These are phyloP conservation scores for Netelia virgata DNA, from an alignment of 2,888 invertebrate species.

Conservation along the genomic window DNA sequence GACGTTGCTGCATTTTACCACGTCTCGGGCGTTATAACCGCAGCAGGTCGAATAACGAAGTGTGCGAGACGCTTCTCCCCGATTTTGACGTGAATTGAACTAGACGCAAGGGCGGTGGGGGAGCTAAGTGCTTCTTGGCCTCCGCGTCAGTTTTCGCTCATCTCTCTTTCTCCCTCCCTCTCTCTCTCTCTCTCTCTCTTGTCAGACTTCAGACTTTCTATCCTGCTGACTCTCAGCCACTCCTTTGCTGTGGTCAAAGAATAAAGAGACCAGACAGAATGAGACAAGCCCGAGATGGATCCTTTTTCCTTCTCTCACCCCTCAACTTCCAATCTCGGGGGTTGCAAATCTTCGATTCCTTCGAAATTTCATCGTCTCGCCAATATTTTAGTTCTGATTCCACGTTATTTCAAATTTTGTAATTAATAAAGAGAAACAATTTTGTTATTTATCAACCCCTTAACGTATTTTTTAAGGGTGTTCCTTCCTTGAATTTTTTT, in stretches of 20 bases:
- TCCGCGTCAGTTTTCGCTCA: conserved; percentile 63
- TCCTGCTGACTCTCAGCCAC: conserved; percentile 22
- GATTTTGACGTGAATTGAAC: conserved; percentile 79
- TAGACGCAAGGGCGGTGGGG: conserved; percentile 64
- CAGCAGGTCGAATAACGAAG: conserved; percentile 74
- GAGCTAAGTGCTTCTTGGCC: conserved; percentile 78
- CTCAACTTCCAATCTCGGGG: no score
- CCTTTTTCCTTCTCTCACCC: neutral
- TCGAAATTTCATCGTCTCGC: no score
- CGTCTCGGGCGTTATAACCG: conserved; percentile 59
- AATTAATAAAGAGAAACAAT: no score
- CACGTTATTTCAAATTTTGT: no score
- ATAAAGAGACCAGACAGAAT: conserved; percentile 35
- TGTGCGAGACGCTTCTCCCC: conserved; percentile 70
- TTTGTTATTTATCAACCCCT: no score
- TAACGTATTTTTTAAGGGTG: no score
- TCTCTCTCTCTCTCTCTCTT: neutral
- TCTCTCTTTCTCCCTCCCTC: conserved; percentile 61
- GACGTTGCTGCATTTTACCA: conserved; percentile 47
- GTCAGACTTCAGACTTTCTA: conserved; percentile 34
- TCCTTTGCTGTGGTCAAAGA: conserved; percentile 49
- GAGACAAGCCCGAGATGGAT: conserved; percentile 7
- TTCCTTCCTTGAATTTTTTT: neutral
- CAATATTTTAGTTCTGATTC: no score
- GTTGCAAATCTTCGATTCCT: no score